Evolutionary conservation across 2,797 vertebrate genomes (phyloP).

Genomic region (Sylvilagus floridanus): DNA sequence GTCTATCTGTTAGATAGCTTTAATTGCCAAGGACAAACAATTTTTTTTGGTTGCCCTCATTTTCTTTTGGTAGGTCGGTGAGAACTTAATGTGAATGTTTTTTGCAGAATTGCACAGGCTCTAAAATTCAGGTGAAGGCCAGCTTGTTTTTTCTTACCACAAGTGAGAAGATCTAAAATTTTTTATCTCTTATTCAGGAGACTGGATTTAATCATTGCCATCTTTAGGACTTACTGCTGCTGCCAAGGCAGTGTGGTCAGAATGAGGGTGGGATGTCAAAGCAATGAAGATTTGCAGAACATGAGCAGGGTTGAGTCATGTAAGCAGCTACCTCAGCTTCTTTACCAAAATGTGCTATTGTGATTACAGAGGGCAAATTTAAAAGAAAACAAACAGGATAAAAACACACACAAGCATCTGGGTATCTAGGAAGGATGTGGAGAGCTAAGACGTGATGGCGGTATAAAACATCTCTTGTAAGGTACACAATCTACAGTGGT

Average conservation of each 20-base stretch:
- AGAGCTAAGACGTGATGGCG: neutral
- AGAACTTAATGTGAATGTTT: neutral
- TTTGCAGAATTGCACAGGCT: neutral
- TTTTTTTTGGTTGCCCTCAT: neutral
- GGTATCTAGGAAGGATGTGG: constrained; percentile 3
- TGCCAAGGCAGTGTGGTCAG: constrained; percentile 56
- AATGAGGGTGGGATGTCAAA: constrained; percentile 39
- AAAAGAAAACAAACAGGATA: neutral
- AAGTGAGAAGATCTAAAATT: constrained; percentile 23
- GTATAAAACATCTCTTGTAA: neutral
- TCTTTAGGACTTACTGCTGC: constrained; percentile 16
- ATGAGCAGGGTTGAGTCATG: constrained; percentile 63
- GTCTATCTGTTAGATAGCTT: neutral
- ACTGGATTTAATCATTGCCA: constrained; percentile 52
- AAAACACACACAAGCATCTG: neutral
- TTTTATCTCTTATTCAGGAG: constrained; percentile 46
- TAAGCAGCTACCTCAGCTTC: constrained; percentile 17
- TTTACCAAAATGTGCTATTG: neutral
- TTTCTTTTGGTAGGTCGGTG: neutral
- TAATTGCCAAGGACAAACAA: neutral
- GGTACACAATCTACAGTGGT: neutral
- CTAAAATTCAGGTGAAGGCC: neutral
- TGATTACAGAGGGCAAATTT: neutral
- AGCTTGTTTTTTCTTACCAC: neutral
- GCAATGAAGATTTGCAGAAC: constrained; percentile 25